A percentile compares a stretch with the other conserved stretches of the same genome.
phyloP scores from a whole-genome alignment of 2,888 invertebrate genomes.

The Pheosia gnoma region DNA sequence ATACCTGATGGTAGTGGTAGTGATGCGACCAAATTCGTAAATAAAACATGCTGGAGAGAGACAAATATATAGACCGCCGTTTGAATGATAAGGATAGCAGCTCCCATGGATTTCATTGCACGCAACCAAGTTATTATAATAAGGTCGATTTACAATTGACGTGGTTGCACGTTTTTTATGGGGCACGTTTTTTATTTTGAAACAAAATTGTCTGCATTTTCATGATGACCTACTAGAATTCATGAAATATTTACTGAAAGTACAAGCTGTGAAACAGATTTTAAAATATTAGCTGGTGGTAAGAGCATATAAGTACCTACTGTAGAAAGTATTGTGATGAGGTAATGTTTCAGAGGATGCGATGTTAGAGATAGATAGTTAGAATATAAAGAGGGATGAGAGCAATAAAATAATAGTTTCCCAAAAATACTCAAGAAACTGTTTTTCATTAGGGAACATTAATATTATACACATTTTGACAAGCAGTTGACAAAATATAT shows the following conservation, averaged over 20 bases:
- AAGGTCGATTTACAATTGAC: conserved; percentile 38
- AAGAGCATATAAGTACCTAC: not conserved
- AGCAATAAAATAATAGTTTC: too few relatives aligned
- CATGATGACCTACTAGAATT: conserved; percentile 5
- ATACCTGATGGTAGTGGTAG: conserved; percentile 16
- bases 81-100: conserved; percentile 24
- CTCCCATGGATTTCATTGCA: conserved; percentile 35
- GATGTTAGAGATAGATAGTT: too few relatives aligned
- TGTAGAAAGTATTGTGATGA: not conserved
- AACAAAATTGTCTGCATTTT: conserved; percentile 18
- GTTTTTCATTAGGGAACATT: too few relatives aligned
- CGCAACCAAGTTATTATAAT: conserved; percentile 43
- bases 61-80: conserved; percentile 15
- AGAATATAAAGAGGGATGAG: too few relatives aligned
- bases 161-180: conserved; percentile 39
- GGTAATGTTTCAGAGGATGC: not conserved
- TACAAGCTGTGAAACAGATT: not conserved
- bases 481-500: conserved; percentile 13
- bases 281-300: not conserved
- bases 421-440: too few relatives aligned
- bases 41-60: conserved; percentile 29
- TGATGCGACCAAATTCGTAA: conserved; percentile 36
- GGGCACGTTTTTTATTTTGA: conserved; percentile 31
- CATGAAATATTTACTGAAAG: not conserved
- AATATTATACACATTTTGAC: conserved; percentile 7